phyloP scores from a whole-genome alignment of 2,113 vertebrate species.

The Mus musculus region GRCm39 chrX:58212501-58213000 shows the following conservation, averaged over 20 bases:
- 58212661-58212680: slow-evolving; percentile 61
- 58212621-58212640: slow-evolving; percentile 70
- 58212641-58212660: slow-evolving; percentile 65
- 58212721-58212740: slow-evolving; percentile 49
- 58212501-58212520: slow-evolving; percentile 77
- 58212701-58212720: slow-evolving; percentile 55
- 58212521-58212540: slow-evolving; percentile 65
- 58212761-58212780: background rate
- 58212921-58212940: background rate
- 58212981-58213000: background rate
- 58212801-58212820: background rate
- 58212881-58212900: background rate
- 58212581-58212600: slow-evolving; percentile 57
- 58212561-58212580: slow-evolving; percentile 54
- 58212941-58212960: background rate
- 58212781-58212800: background rate
- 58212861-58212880: background rate
- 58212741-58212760: background rate
- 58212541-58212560: slow-evolving; percentile 69
- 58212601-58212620: slow-evolving; percentile 64
- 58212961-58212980: background rate
- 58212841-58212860: background rate
- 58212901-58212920: background rate
- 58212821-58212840: background rate
- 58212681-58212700: slow-evolving; percentile 54